phyloP scores from a whole-genome alignment of 2,888 invertebrate species.

The Xylota sylvarum region DNA sequence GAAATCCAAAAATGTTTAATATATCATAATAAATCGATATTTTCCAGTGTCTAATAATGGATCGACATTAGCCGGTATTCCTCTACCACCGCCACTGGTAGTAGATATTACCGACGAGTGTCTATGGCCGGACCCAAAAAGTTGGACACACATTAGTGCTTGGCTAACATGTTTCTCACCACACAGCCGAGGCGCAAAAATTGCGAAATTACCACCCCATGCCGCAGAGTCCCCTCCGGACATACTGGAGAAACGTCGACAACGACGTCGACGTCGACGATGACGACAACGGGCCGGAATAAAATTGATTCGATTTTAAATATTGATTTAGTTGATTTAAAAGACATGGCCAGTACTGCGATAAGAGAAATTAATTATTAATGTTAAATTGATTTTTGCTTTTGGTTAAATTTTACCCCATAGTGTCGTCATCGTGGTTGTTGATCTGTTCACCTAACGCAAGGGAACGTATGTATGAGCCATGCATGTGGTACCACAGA shows the following conservation, averaged over 20 bases:
- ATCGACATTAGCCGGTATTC: slow-evolving; percentile 59
- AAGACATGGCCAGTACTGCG: slow-evolving; percentile 79
- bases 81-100: slow-evolving; percentile 12
- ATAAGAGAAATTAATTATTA: slow-evolving; percentile 83
- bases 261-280: background rate
- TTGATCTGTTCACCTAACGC: background rate
- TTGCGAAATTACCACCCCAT: slow-evolving; percentile 46
- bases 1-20: slow-evolving; percentile 57
- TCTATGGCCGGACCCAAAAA: slow-evolving; percentile 35
- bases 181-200: slow-evolving; percentile 19
- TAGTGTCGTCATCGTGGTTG: slow-evolving; percentile 45
- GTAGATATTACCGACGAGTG: slow-evolving; percentile 42
- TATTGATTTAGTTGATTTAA: slow-evolving; percentile 84
- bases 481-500: slow-evolving; percentile 21
- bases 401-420: slow-evolving; percentile 40
- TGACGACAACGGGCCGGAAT: slow-evolving; percentile 45
- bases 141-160: slow-evolving; percentile 53
- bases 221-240: slow-evolving; percentile 10
- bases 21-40: slow-evolving; percentile 76
- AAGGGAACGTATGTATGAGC: slow-evolving; percentile 5
- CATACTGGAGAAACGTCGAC: background rate
- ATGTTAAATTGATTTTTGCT: slow-evolving; percentile 79
- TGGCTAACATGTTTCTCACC: slow-evolving; percentile 71
- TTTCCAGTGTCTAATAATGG: slow-evolving; percentile 73
- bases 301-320: slow-evolving; percentile 84